These are phyloP conservation scores for Ia io DNA, from an alignment of 2,113 vertebrate species.

Conservation along the genomic window DNA sequence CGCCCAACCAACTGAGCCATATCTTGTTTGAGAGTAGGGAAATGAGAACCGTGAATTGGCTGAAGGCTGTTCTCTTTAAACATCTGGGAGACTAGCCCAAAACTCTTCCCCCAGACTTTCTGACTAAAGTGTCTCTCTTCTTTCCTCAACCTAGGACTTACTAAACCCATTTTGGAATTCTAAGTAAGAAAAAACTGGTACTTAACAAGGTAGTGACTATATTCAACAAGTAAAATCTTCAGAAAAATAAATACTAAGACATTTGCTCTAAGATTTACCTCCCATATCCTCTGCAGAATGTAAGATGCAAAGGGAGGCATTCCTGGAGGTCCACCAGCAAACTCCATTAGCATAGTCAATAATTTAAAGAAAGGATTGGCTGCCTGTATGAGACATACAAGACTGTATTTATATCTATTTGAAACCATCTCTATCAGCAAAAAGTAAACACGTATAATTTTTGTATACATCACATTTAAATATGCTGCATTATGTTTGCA, in stretches of 20 bases:
- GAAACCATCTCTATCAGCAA: not conserved
- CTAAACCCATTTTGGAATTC: not conserved
- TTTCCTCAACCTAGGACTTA: not conserved
- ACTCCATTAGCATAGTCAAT: slow-evolving; percentile 99
- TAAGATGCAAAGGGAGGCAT: slow-evolving; percentile 99
- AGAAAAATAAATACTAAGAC: slow-evolving; percentile 30
- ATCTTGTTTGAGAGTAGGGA: not conserved
- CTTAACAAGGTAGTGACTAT: not conserved
- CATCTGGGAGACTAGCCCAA: not conserved
- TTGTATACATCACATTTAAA: slow-evolving; percentile 19
- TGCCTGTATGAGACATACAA: slow-evolving; percentile 84
- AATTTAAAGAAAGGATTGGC: slow-evolving; percentile 99
- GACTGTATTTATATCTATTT: not conserved
- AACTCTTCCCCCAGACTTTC: not conserved
- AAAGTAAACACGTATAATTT: not conserved
- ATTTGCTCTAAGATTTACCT: slow-evolving; percentile 83
- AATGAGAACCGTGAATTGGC: not conserved
- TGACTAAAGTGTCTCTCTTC: not conserved
- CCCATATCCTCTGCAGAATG: slow-evolving; percentile 99
- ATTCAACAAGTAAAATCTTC: slow-evolving; percentile 53
- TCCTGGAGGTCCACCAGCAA: slow-evolving; percentile 96
- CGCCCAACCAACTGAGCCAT: not conserved
- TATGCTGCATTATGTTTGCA: not conserved
- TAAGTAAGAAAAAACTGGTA: slow-evolving; percentile 10
- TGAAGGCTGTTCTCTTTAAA: slow-evolving; percentile 16